Conservation (phyloP, 1,140 invertebrate species). For the Drosophila hydei region DNA sequence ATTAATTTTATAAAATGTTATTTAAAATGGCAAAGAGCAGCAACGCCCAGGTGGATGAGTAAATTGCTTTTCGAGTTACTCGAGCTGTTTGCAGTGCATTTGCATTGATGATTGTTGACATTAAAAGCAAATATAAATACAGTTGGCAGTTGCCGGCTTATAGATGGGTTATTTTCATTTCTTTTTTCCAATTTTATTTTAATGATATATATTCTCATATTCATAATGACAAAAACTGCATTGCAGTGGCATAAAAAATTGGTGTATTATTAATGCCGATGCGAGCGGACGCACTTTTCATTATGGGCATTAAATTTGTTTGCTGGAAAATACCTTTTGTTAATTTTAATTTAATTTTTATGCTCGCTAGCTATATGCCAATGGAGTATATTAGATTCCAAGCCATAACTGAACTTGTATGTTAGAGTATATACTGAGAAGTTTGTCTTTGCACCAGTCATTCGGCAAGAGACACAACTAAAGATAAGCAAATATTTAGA, state of each 20-base stretch:
- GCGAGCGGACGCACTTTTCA: conserved; percentile 52
- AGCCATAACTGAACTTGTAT: too few relatives aligned
- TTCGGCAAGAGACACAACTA: too few relatives aligned
- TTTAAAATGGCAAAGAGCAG: background rate
- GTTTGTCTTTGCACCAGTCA: too few relatives aligned
- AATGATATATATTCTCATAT: conserved; percentile 20
- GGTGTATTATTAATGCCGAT: conserved; percentile 66
- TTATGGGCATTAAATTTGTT: conserved; percentile 70
- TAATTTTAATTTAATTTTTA: conserved; percentile 64
- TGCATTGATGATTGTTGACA: conserved; percentile 80
- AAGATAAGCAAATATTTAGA: too few relatives aligned
- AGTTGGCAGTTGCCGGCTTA: conserved; percentile 43
- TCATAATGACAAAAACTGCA: conserved; percentile 37
- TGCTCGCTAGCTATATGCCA: background rate
- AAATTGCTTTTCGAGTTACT: conserved; percentile 47
- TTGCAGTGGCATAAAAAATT: conserved; percentile 38
- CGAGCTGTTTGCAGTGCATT: conserved; percentile 62
- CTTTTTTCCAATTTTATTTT: conserved; percentile 13
- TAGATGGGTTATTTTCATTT: conserved; percentile 19
- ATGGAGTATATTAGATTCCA: background rate
- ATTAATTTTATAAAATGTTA: conserved; percentile 26
- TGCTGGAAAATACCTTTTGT: conserved; percentile 65
- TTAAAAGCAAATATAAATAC: conserved; percentile 74
- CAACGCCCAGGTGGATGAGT: conserved; percentile 5
- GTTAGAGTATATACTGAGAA: too few relatives aligned